These are phyloP conservation scores for Tenualosa thibaudeaui DNA, from an alignment of 2,797 vertebrate genomes.

Conservation along the genomic window DNA sequence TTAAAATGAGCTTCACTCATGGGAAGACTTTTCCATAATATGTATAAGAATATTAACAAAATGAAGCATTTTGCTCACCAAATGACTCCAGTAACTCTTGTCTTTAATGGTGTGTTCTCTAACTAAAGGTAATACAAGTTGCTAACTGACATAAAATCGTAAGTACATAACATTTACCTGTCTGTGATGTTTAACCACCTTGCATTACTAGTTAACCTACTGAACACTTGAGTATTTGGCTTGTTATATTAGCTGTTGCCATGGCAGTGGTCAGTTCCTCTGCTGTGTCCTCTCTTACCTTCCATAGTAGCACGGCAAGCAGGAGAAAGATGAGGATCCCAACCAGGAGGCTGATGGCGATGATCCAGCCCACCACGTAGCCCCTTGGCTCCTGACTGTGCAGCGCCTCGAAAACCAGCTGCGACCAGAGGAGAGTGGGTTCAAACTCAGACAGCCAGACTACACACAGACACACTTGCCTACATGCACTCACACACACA, in stretches of 20 bases:
- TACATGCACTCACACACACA: neutral
- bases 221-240: neutral
- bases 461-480: slow-evolving; percentile 26
- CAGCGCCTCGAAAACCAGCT: slow-evolving; percentile 98
- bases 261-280: too few relatives aligned
- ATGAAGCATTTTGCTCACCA: neutral
- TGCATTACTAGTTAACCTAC: neutral
- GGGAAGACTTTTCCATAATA: neutral
- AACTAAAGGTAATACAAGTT: neutral
- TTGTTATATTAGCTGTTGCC: too few relatives aligned
- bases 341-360: slow-evolving; percentile 97
- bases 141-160: neutral
- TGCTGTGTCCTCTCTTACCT: slow-evolving; percentile 74
- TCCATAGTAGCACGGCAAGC: slow-evolving; percentile 96
- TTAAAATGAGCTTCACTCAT: neutral
- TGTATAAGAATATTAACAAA: too few relatives aligned
- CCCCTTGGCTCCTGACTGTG: slow-evolving; percentile 96
- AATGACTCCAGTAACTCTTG: neutral
- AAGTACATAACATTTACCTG: neutral
- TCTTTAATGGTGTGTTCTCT: neutral
- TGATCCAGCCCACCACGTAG: slow-evolving; percentile 98
- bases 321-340: slow-evolving; percentile 98
- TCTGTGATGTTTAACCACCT: neutral
- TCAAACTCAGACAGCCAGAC: slow-evolving; percentile 33
- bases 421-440: slow-evolving; percentile 62